phyloP scores from a whole-genome alignment of 1,140 invertebrate genomes.

The Drosophila rhopaloa region DNA sequence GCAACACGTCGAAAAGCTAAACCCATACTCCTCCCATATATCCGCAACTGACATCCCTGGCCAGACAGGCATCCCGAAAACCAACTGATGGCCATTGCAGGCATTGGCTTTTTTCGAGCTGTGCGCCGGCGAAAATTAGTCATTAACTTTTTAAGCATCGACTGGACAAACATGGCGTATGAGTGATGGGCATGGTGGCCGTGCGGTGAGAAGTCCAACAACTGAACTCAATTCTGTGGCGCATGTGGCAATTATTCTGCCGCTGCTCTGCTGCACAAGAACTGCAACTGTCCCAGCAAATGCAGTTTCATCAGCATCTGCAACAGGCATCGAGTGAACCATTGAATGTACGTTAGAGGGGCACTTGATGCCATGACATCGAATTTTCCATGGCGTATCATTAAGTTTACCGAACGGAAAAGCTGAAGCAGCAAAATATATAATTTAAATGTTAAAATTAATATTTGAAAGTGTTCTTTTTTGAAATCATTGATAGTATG shows the following conservation, averaged over 20 bases:
- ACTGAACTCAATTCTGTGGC: constrained; percentile 70
- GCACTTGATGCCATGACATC: constrained; percentile 42
- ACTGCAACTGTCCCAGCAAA: constrained; percentile 17
- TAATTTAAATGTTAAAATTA: background rate
- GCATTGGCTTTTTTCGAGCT: constrained; percentile 27
- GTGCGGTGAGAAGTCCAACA: constrained; percentile 62
- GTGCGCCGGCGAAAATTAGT: constrained; percentile 71
- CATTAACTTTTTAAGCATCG: constrained; percentile 83
- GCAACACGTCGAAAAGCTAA: constrained; percentile 43
- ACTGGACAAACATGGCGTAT: constrained; percentile 81
- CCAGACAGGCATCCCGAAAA: constrained; percentile 39
- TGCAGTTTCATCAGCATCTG: background rate
- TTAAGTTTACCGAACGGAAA: constrained; percentile 53
- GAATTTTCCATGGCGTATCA: constrained; percentile 46
- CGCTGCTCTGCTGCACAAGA: constrained; percentile 14
- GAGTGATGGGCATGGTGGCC: constrained; percentile 71
- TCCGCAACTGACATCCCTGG: constrained; percentile 11
- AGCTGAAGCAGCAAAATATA: background rate
- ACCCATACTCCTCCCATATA: constrained; percentile 12
- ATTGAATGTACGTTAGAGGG: constrained; percentile 21
- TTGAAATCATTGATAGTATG: too few relatives aligned
- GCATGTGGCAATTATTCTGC: constrained; percentile 73
- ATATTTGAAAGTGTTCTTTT: background rate
- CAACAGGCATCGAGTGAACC: constrained; percentile 2
- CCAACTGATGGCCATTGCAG: constrained; percentile 54